phyloP scores from a whole-genome alignment of 2,113 vertebrate genomes.

The Gallinago jamesoni region DNA sequence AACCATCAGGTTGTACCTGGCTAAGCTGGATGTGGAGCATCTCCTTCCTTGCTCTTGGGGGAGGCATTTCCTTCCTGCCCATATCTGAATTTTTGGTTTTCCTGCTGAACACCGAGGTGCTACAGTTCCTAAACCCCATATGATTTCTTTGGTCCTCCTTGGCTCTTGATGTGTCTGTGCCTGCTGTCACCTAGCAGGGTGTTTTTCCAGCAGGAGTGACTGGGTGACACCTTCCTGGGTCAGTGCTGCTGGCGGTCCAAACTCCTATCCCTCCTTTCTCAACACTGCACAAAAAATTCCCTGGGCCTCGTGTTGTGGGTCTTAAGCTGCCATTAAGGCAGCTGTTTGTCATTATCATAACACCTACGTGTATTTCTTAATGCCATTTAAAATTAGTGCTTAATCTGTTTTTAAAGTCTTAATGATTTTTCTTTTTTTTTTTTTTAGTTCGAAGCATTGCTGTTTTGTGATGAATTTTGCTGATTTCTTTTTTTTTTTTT shows the following conservation, averaged over 20 bases:
- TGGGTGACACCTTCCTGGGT: neutral
- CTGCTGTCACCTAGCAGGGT: neutral
- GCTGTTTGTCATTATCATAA: neutral
- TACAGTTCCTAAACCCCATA: neutral
- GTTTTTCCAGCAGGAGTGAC: neutral
- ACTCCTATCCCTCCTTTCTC: neutral
- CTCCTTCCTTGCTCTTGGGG: neutral
- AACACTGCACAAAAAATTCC: neutral
- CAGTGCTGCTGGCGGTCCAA: neutral
- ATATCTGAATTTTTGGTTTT: neutral
- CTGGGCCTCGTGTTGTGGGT: neutral
- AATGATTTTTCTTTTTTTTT: neutral
- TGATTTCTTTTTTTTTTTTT: neutral
- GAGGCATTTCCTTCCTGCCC: neutral
- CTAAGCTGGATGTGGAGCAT: neutral
- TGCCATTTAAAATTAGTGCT: neutral
- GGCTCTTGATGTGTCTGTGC: accelerated
- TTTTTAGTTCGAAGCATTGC: neutral
- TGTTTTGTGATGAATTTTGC: neutral
- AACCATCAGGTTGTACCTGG: neutral
- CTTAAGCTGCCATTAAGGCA: neutral
- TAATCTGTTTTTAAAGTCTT: neutral
- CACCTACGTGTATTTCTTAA: neutral
- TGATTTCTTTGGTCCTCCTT: neutral
- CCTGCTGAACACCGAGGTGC: neutral